These are phyloP conservation scores for Monoplex corrugatus DNA, from an alignment of 2,888 invertebrate species.

Conservation along the genomic window DNA sequence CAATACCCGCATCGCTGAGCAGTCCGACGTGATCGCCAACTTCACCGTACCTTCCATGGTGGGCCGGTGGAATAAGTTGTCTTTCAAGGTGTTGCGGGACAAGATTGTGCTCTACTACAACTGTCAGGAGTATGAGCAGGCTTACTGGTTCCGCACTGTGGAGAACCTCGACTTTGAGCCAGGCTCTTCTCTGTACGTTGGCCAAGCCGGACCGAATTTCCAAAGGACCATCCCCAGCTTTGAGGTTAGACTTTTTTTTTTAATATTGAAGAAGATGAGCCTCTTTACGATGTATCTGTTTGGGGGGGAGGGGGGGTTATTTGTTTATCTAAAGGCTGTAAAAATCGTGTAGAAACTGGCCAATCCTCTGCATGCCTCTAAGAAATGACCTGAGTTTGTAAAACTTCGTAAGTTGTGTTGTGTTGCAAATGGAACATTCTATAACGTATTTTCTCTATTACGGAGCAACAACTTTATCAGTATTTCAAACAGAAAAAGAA, in stretches of 20 bases:
- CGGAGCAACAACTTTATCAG: no score
- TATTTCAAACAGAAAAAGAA: no score
- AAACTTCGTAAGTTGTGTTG: no score
- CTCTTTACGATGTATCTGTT: no score
- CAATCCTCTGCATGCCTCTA: no score
- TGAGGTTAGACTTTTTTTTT: conserved; percentile 63
- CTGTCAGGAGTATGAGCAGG: conserved; percentile 90
- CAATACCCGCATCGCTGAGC: conserved; percentile 58
- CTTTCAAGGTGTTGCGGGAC: conserved; percentile 85
- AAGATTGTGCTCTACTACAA: conserved; percentile 92
- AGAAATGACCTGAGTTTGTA: no score
- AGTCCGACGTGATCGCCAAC: conserved; percentile 88
- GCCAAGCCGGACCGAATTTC: conserved; percentile 89
- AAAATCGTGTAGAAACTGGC: no score
- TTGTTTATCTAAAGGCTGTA: no score
- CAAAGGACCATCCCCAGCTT: conserved; percentile 58
- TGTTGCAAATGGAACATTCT: no score
- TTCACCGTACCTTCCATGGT: conserved; percentile 89
- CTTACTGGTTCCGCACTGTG: conserved; percentile 87
- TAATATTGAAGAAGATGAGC: no score
- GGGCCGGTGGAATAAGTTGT: conserved; percentile 89
- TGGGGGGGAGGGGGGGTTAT: no score
- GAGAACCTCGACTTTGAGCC: conserved; percentile 93
- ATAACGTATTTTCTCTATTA: no score
- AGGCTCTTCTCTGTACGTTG: conserved; percentile 95